Percentiles rank a stretch among this genome's conserved stretches.
phyloP scores from a whole-genome alignment of 1,140 invertebrate genomes.

The Drosophila nigrodunni region DNA sequence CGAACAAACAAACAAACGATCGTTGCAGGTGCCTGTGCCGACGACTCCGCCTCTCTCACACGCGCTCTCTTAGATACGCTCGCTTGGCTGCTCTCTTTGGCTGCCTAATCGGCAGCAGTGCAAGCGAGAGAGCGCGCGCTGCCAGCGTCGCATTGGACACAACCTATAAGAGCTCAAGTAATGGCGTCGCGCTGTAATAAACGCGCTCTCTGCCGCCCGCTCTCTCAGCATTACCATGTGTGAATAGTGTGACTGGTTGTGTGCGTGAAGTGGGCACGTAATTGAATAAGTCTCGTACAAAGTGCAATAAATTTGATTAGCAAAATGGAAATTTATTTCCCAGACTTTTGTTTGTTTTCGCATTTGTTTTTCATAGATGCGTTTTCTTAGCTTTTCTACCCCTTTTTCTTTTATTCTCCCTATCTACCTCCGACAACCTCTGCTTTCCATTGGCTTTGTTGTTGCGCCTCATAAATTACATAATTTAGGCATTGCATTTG shows the following conservation, averaged over 20 bases:
- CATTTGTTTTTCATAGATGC: slow-evolving; percentile 64
- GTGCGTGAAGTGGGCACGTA: slow-evolving; percentile 54
- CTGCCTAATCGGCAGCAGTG: slow-evolving; percentile 8
- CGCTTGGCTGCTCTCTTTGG: neutral
- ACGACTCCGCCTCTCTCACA: slow-evolving; percentile 55
- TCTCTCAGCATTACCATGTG: neutral
- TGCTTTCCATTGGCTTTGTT: slow-evolving; percentile 29
- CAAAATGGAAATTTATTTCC: slow-evolving; percentile 82
- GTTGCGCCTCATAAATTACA: slow-evolving; percentile 82
- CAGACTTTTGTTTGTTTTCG: slow-evolving; percentile 52
- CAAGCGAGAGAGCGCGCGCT: slow-evolving; percentile 38
- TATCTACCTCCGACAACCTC: neutral
- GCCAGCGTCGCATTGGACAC: slow-evolving; percentile 17
- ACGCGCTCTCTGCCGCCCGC: slow-evolving; percentile 19
- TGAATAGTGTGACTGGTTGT: neutral
- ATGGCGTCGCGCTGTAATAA: slow-evolving; percentile 61
- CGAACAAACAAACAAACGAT: slow-evolving; percentile 49
- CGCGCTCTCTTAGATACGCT: neutral
- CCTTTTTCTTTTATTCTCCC: neutral
- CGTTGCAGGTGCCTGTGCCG: slow-evolving; percentile 61
- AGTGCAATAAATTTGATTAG: slow-evolving; percentile 85
- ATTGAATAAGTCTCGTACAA: slow-evolving; percentile 82
- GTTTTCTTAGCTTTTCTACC: slow-evolving; percentile 26
- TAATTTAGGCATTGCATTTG: slow-evolving; percentile 63
- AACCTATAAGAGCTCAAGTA: slow-evolving; percentile 64